These are phyloP conservation scores for Teleogryllus occipitalis DNA, from an alignment of 1,140 invertebrate genomes.

Conservation along the genomic window DNA sequence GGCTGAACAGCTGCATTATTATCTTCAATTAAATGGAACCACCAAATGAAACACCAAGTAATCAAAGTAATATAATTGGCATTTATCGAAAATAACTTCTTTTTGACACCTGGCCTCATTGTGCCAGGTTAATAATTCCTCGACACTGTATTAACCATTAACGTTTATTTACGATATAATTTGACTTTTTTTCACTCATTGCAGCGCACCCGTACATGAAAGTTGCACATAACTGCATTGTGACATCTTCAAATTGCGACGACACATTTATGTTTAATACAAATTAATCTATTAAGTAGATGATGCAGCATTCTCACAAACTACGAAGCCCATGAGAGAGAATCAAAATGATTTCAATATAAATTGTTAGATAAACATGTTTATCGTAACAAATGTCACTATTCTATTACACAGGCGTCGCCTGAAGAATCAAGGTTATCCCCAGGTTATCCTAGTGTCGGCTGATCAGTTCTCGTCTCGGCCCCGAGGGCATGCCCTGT, in stretches of 20 bases:
- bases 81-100: neutral
- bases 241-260: neutral
- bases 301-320: too few species aligned
- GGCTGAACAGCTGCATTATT: constrained; percentile 12
- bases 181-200: neutral
- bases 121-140: constrained; percentile 11
- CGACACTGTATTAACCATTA: neutral
- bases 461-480: neutral
- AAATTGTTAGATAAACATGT: neutral
- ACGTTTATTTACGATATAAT: neutral
- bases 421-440: neutral
- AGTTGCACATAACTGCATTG: neutral
- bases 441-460: neutral
- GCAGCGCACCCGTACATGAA: neutral
- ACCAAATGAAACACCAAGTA: neutral
- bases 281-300: too few species aligned
- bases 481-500: too few species aligned
- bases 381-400: neutral
- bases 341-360: neutral
- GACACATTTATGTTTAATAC: neutral
- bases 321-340: neutral
- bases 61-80: neutral
- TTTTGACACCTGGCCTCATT: constrained; percentile 12
- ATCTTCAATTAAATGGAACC: constrained; percentile 2
- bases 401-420: neutral